phyloP scores from a whole-genome alignment of 2,888 invertebrate species.

The Plagodis dolabraria region DNA sequence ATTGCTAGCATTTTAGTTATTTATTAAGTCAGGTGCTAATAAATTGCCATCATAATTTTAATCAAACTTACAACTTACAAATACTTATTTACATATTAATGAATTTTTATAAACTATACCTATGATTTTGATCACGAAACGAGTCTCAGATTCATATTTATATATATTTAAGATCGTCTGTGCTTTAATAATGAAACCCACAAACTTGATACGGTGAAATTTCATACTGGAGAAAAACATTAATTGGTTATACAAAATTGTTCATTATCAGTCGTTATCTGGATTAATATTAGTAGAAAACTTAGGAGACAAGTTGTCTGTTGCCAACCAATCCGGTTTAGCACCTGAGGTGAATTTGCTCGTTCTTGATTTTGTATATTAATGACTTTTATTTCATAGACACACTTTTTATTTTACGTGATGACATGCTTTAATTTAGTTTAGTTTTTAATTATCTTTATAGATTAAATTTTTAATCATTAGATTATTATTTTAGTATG shows the following conservation, averaged over 20 bases:
- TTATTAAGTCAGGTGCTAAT: constrained; percentile 8
- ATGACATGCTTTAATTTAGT: constrained; percentile 43
- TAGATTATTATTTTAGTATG: constrained; percentile 24
- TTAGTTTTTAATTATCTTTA: constrained; percentile 48
- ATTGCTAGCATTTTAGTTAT: not conserved
- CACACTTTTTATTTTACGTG: constrained; percentile 60
- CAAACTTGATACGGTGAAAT: too few relatives aligned
- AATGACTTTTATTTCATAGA: constrained; percentile 65
- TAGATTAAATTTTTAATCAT: constrained; percentile 27
- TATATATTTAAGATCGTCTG: too few relatives aligned
- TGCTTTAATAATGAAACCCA: too few relatives aligned
- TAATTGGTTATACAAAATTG: constrained; percentile 22
- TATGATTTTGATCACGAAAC: too few relatives aligned
- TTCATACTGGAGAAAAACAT: not conserved
- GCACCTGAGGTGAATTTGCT: constrained; percentile 74
- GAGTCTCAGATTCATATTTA: too few relatives aligned
- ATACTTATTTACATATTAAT: too few relatives aligned
- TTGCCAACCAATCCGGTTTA: constrained; percentile 77
- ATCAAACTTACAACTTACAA: too few relatives aligned
- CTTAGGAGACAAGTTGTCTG: constrained; percentile 76
- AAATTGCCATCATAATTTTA: constrained; percentile 14
- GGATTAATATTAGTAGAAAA: constrained; percentile 51
- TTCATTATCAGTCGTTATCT: constrained; percentile 56
- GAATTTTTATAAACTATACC: too few relatives aligned
- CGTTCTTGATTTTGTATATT: constrained; percentile 71